Conservation (phyloP, 2,888 invertebrate genomes). For the Catonia carolina region DNA sequence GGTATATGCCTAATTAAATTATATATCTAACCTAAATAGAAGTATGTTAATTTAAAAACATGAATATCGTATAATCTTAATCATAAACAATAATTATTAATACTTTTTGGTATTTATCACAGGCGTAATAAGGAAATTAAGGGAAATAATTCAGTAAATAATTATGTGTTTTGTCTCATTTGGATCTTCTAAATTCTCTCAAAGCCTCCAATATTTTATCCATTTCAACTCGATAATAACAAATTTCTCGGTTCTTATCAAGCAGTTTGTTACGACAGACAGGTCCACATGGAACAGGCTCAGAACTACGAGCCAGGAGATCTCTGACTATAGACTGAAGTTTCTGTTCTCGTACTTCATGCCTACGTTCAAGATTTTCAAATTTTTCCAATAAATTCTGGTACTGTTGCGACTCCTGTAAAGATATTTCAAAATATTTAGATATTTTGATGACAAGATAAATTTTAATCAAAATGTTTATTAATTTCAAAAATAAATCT, state of each 20-base stretch:
- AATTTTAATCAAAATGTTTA: no score
- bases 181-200: conserved; percentile 31
- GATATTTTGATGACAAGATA: no score
- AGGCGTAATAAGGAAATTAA: no score
- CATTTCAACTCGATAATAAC: conserved; percentile 36
- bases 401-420: conserved; percentile 33
- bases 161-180: conserved; percentile 18
- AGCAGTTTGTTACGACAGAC: conserved; percentile 32
- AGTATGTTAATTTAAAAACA: no score
- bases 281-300: conserved; percentile 25
- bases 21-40: no score
- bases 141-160: no score
- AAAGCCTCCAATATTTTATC: conserved; percentile 34
- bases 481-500: no score
- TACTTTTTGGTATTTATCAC: no score
- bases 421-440: neutral
- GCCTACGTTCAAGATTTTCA: conserved; percentile 44
- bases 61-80: no score
- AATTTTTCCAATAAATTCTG: conserved; percentile 39
- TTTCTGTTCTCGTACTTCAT: conserved; percentile 46
- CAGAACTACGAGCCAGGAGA: conserved; percentile 35
- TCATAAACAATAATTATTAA: no score
- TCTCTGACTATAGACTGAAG: conserved; percentile 45
- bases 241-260: conserved; percentile 36
- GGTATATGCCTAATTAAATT: no score